These are phyloP conservation scores for Hipposideros larvatus DNA, from an alignment of 2,797 vertebrate genomes.

Conservation along the genomic window DNA sequence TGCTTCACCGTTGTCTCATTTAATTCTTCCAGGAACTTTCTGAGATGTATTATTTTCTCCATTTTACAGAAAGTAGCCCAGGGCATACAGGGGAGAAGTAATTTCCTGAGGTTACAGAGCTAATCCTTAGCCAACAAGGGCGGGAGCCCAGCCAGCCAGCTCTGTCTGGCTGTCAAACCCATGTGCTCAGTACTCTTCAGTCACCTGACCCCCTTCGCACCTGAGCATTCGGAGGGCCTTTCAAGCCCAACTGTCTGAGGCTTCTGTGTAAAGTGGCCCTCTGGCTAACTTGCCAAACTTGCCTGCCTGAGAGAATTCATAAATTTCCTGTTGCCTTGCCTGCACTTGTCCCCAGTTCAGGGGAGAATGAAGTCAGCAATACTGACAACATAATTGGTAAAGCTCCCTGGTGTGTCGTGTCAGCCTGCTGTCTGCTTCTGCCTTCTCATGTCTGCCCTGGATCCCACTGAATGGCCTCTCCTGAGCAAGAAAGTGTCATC, in stretches of 20 bases:
- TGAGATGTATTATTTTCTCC: background rate
- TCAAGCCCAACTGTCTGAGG: background rate
- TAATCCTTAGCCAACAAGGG: background rate
- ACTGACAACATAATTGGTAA: background rate
- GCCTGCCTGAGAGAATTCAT: background rate
- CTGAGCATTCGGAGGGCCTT: background rate
- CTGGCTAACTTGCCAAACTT: constrained; percentile 30
- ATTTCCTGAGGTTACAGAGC: background rate
- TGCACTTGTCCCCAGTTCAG: background rate
- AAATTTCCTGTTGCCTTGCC: background rate
- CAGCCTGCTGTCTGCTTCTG: background rate
- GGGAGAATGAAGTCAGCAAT: background rate
- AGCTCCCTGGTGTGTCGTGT: background rate
- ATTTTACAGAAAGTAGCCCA: background rate
- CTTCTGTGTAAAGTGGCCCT: background rate
- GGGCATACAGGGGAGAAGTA: background rate
- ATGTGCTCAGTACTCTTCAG: background rate
- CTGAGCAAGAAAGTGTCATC: background rate
- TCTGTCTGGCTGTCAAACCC: background rate
- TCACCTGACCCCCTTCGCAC: background rate
- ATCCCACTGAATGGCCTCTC: background rate
- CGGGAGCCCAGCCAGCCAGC: background rate
- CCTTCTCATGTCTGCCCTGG: background rate
- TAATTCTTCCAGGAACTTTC: background rate
- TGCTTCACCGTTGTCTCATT: background rate